Percentiles rank a stretch among this genome's conserved stretches.
Evolutionary conservation across 2,113 vertebrate species (phyloP).

Genomic region (Mesoclemmys tuberculata): DNA sequence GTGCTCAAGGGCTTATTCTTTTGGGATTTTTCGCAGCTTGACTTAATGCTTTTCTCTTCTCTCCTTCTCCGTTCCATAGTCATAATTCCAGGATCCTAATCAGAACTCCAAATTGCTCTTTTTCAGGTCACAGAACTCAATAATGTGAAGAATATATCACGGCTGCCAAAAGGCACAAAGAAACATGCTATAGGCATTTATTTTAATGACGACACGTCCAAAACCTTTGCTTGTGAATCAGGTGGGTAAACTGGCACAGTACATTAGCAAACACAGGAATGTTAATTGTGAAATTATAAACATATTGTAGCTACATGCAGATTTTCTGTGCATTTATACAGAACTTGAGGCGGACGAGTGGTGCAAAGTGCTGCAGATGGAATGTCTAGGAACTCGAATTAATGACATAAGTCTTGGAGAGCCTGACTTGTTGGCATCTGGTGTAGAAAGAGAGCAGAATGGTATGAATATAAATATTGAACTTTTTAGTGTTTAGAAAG

Average conservation of each 20-base stretch:
- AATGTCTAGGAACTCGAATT: slow-evolving; percentile 81
- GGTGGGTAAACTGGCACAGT: slow-evolving; percentile 67
- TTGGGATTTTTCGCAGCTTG: no score
- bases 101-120: background rate
- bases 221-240: slow-evolving; percentile 87
- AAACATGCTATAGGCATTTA: slow-evolving; percentile 84
- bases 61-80: background rate
- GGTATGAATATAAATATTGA: slow-evolving; percentile 76
- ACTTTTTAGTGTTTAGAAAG: background rate
- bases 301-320: background rate
- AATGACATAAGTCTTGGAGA: slow-evolving; percentile 85
- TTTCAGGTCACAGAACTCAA: slow-evolving; percentile 87
- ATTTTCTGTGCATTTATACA: slow-evolving; percentile 68
- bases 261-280: background rate
- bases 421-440: slow-evolving; percentile 84
- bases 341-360: slow-evolving; percentile 88
- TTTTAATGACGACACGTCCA: slow-evolving; percentile 85
- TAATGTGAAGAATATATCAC: slow-evolving; percentile 78
- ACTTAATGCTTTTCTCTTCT: background rate
- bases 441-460: slow-evolving; percentile 85
- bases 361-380: slow-evolving; percentile 86
- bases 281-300: background rate
- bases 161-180: slow-evolving; percentile 83
- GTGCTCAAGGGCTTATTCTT: background rate
- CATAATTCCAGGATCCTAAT: background rate